Evolutionary conservation across 2,888 invertebrate genomes (phyloP).

Genomic region (Lacanobia oleracea): DNA sequence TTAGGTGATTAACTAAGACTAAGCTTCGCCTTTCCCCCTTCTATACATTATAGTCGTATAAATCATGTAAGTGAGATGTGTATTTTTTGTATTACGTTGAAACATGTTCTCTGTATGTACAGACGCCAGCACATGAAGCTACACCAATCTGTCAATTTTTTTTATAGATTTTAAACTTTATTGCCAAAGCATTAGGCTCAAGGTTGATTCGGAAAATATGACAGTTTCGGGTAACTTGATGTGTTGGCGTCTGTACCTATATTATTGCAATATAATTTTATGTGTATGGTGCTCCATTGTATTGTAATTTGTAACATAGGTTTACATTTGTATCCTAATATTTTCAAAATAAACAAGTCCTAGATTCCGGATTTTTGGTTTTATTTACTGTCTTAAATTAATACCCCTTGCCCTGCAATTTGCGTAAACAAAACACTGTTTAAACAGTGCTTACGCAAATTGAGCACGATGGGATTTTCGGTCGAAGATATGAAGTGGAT

Average conservation of each 20-base stretch:
- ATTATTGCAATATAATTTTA: slow-evolving; percentile 82
- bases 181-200: too few species aligned
- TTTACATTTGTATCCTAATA: slow-evolving; percentile 88
- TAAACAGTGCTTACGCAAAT: too few species aligned
- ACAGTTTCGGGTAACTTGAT: too few species aligned
- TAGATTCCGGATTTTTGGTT: slow-evolving; percentile 74
- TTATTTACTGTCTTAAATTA: slow-evolving; percentile 29
- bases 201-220: too few species aligned
- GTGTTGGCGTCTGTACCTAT: slow-evolving; percentile 67
- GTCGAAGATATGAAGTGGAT: not conserved
- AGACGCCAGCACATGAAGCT: too few species aligned
- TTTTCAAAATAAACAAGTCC: slow-evolving; percentile 87
- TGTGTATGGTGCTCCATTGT: slow-evolving; percentile 89
- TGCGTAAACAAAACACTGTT: too few species aligned
- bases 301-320: slow-evolving; percentile 78
- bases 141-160: too few species aligned
- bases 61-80: slow-evolving; percentile 76
- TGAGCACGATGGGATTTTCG: not conserved
- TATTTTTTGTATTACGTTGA: slow-evolving; percentile 77
- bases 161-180: too few species aligned
- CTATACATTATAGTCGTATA: slow-evolving; percentile 79
- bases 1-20: slow-evolving; percentile 75
- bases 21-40: slow-evolving; percentile 83
- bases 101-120: slow-evolving; percentile 65
- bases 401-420: not conserved